A percentile compares a stretch with the other conserved stretches of the same genome.
phyloP scores from a whole-genome alignment of 2,113 vertebrate genomes.

The Apaloderma vittatum region DNA sequence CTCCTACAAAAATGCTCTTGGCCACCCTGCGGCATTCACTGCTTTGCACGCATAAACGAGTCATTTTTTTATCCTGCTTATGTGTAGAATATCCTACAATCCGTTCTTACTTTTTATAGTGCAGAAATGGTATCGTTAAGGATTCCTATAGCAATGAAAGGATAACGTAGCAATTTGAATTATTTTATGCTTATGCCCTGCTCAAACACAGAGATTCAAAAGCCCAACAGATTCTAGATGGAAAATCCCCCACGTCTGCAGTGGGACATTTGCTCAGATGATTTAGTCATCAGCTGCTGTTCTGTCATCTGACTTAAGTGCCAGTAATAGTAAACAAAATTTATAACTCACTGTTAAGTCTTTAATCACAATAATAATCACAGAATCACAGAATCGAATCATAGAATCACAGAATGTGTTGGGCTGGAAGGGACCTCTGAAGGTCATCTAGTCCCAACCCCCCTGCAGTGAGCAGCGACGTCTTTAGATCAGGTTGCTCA shows the following conservation, averaged over 20 bases:
- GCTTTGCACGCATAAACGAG: neutral
- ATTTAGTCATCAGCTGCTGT: rapidly evolving
- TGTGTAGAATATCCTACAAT: rapidly evolving
- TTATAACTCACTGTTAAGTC: neutral
- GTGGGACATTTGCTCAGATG: neutral
- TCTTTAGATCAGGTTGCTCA: too few species aligned
- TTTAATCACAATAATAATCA: neutral
- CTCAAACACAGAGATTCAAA: neutral
- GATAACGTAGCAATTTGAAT: rapidly evolving
- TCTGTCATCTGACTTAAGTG: neutral
- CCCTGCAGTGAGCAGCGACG: too few species aligned
- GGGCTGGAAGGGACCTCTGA: too few species aligned
- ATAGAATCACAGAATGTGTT: too few species aligned
- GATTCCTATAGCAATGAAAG: neutral
- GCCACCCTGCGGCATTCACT: neutral
- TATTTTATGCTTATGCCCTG: neutral
- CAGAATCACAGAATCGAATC: too few species aligned
- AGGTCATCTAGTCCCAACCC: too few species aligned
- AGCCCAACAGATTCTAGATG: neutral
- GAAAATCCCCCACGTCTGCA: neutral
- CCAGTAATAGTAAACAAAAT: neutral
- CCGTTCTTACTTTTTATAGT: too few species aligned
- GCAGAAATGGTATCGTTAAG: neutral
- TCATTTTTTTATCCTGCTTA: neutral
- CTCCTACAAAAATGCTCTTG: neutral